Evolutionary conservation across 2,113 vertebrate species (phyloP), one percentile per base, ranked within the genome.

Genomic region (Apteryx mantelli): DNA sequence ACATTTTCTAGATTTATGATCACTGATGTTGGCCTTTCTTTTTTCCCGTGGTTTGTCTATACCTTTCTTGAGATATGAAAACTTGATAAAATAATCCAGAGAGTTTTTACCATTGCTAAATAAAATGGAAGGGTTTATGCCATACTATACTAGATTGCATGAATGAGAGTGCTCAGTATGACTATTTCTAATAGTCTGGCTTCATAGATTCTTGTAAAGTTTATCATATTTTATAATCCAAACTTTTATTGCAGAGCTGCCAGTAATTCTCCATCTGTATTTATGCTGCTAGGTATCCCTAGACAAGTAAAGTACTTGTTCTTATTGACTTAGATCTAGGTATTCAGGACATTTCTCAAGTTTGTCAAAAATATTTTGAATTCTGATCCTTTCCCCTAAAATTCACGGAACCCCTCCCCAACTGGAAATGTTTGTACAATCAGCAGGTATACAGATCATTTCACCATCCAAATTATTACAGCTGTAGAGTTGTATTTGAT

Each of bases 401-500:
- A 30, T 28, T 7, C 20, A 46, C 44, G 36, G 32, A 65, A 82
- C 16, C 6, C 21, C 46, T 88, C 70, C 55, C 46, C n/a, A 3
- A 13, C 9, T 18, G 21, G 22, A 44, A 63, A 30, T 4, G 44
- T 60, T 71, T 76, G 9, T 71, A 38, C 71, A 61, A 44, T 48
- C 53, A 63, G 9, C 34, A 26, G 10, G 15, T 26, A 32, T 11
- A 48, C 24, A 55, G 56, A 66, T 13, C 30, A 25, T 34, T 76
- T 70, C 53, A 56, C 21, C 19, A 60, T 46, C 76, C n/a, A 46
- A 46, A 56, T 83, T 55, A n/a, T 42, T 25, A n/a, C 65, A 76
- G 48, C 25, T 85, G 0, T 44, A 61, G 10, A 82, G 38, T 0
- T n/a, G 12, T 25, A 32, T 40, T 53, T n/a, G 56, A 1, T 53